Evolutionary conservation across 2,888 invertebrate species (phyloP).

Genomic region (Ganaspis brasiliensis): DNA sequence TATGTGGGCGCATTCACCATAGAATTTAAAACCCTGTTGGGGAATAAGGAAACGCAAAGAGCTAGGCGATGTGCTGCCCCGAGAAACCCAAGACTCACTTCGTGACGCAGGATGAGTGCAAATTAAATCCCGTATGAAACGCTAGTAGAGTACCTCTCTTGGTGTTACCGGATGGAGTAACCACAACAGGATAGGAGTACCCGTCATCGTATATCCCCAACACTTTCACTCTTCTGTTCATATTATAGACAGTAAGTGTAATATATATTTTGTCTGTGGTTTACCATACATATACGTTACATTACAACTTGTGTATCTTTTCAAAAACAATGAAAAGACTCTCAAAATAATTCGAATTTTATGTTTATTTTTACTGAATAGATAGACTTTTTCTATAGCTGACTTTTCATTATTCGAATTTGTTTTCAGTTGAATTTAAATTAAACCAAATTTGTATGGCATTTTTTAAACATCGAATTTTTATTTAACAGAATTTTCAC

Average conservation of each 20-base stretch:
- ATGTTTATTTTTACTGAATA: too few relatives aligned
- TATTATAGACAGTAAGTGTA: background rate
- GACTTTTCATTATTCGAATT: too few relatives aligned
- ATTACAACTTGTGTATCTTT: too few relatives aligned
- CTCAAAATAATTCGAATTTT: too few relatives aligned
- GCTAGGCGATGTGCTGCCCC: slow-evolving; percentile 51
- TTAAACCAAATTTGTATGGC: too few relatives aligned
- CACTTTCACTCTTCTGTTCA: slow-evolving; percentile 22
- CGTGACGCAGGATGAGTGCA: slow-evolving; percentile 62
- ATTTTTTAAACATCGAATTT: too few relatives aligned
- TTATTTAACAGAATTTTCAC: too few relatives aligned
- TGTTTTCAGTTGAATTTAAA: too few relatives aligned
- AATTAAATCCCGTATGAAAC: slow-evolving; percentile 78
- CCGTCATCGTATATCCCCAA: slow-evolving; percentile 36
- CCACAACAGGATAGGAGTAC: slow-evolving; percentile 45
- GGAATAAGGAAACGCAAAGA: slow-evolving; percentile 56
- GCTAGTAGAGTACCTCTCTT: slow-evolving; percentile 66
- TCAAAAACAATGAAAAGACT: too few relatives aligned
- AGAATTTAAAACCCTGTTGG: slow-evolving; percentile 72
- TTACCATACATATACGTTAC: background rate
- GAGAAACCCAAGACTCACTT: slow-evolving; percentile 61
- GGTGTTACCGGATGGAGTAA: slow-evolving; percentile 54
- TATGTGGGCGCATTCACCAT: slow-evolving; percentile 73
- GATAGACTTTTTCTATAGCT: too few relatives aligned
- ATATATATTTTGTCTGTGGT: background rate